phyloP scores from a whole-genome alignment of 2,888 invertebrate genomes.

The Drosophila pseudotalamancana region DNA sequence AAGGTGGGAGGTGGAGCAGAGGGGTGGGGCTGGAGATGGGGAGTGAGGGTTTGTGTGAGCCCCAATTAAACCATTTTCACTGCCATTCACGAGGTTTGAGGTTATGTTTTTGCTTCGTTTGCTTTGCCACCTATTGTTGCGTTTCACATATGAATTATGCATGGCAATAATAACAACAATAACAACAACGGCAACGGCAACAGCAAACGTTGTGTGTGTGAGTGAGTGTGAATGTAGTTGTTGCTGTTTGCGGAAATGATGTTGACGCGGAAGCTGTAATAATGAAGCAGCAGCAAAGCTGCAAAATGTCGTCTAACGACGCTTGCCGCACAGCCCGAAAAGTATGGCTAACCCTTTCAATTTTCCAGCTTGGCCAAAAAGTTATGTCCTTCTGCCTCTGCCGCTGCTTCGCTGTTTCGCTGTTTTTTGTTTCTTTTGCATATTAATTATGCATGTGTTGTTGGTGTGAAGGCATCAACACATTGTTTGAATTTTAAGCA shows the following conservation, averaged over 20 bases:
- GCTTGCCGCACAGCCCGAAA: slow-evolving; percentile 35
- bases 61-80: slow-evolving; percentile 80
- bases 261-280: slow-evolving; percentile 82
- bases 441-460: slow-evolving; percentile 79
- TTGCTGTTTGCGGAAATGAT: slow-evolving; percentile 74
- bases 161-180: slow-evolving; percentile 59
- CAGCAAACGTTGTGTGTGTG: background rate
- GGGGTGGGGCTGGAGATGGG: background rate
- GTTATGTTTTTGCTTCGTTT: slow-evolving; percentile 68
- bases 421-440: slow-evolving; percentile 66
- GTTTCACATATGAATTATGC: slow-evolving; percentile 81
- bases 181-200: slow-evolving; percentile 48
- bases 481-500: slow-evolving; percentile 80
- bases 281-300: slow-evolving; percentile 74
- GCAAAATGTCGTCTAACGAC: slow-evolving; percentile 70
- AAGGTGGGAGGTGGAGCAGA: background rate
- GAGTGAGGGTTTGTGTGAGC: slow-evolving; percentile 29
- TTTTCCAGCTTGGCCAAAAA: slow-evolving; percentile 69
- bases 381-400: slow-evolving; percentile 52
- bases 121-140: slow-evolving; percentile 72
- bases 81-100: slow-evolving; percentile 61
- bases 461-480: slow-evolving; percentile 81
- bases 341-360: slow-evolving; percentile 74
- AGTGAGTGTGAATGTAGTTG: slow-evolving; percentile 25
- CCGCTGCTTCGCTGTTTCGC: slow-evolving; percentile 31